Evolutionary conservation across 2,797 vertebrate species (phyloP).

Genomic region (Coreius guichenoti): DNA sequence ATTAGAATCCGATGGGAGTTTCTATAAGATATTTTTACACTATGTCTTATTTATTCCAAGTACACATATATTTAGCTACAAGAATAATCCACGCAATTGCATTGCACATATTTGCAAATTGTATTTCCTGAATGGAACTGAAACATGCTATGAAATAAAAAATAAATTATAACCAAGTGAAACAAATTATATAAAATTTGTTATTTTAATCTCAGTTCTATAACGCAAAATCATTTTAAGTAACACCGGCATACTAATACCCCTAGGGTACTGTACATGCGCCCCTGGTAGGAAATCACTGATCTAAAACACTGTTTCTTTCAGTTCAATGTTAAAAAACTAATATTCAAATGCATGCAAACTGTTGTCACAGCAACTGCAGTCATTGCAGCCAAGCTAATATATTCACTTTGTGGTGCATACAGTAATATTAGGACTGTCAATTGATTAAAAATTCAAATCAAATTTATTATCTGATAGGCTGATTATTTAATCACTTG

Average conservation of each 20-base stretch:
- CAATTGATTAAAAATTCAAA: not conserved
- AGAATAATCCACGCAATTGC: not conserved
- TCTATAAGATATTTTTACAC: not conserved
- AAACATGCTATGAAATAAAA: not conserved
- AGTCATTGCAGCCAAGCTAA: not conserved
- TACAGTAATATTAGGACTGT: not conserved
- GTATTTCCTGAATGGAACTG: not conserved
- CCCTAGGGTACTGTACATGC: too few species aligned
- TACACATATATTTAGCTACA: not conserved
- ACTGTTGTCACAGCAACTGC: constrained; percentile 17
- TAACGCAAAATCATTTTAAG: not conserved
- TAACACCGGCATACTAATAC: not conserved
- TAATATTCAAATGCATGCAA: not conserved
- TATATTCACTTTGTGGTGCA: not conserved
- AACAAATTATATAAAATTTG: too few species aligned
- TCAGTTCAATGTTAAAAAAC: not conserved
- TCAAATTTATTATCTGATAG: not conserved
- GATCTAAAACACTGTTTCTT: not conserved
- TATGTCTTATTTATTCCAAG: not conserved
- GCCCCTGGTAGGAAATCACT: not conserved
- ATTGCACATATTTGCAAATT: not conserved
- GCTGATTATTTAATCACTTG: constrained; percentile 9
- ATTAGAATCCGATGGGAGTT: constrained; percentile 13
- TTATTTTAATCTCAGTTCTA: too few species aligned
- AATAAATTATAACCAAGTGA: too few species aligned